phyloP scores from a whole-genome alignment of 2,797 vertebrate genomes.

The Molossus molossus region DNA sequence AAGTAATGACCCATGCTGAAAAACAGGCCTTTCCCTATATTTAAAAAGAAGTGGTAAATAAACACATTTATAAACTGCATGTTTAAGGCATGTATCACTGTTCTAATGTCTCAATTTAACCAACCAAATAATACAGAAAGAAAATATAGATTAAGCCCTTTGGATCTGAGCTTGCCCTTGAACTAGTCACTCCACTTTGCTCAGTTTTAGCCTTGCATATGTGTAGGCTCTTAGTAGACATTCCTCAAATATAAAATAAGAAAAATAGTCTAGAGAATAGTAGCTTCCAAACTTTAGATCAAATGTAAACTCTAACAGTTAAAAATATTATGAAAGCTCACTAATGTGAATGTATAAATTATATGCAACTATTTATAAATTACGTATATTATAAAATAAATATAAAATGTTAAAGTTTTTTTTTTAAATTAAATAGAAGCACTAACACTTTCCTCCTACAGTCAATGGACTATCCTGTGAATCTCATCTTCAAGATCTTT shows the following conservation, averaged over 20 bases:
- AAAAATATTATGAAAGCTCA: neutral
- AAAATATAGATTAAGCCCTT: neutral
- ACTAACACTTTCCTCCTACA: slow-evolving; percentile 3
- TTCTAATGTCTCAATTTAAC: neutral
- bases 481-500: neutral
- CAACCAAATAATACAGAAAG: neutral
- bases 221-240: neutral
- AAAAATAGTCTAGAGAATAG: neutral
- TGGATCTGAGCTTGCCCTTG: neutral
- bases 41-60: neutral
- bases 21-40: neutral
- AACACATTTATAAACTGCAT: neutral
- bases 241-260: neutral
- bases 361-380: neutral
- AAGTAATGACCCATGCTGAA: neutral
- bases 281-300: neutral
- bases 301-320: neutral
- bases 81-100: neutral
- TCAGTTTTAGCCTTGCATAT: neutral
- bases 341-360: neutral
- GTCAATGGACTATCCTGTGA: neutral
- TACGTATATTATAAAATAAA: neutral
- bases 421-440: neutral
- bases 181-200: neutral
- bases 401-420: neutral